A percentile compares a stretch with the other conserved stretches of the same genome.
phyloP scores from a whole-genome alignment of 2,888 invertebrate genomes.

The Eretmocerus hayati region DNA sequence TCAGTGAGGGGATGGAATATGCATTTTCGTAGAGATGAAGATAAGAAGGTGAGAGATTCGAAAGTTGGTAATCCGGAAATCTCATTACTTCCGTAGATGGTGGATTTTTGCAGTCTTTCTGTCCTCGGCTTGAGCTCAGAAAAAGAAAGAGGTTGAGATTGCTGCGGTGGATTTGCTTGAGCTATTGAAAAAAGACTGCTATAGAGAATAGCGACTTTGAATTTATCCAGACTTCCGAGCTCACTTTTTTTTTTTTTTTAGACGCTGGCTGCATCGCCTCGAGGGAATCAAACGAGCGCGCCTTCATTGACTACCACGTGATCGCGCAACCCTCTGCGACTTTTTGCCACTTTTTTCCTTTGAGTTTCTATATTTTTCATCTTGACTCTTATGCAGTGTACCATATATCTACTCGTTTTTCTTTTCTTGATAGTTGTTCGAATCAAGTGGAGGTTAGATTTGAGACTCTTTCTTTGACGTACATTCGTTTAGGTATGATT shows the following conservation, averaged over 20 bases:
- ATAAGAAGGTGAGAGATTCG: slow-evolving; percentile 16
- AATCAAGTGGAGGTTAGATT: no score
- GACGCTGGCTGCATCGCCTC: background rate
- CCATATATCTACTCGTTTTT: no score
- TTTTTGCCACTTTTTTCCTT: no score
- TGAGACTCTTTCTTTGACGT: no score
- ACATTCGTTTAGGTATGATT: no score
- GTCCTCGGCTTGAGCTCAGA: no score
- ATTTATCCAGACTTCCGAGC: slow-evolving; percentile 10
- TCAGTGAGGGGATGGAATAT: background rate
- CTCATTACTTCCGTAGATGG: slow-evolving; percentile 26
- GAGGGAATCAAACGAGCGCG: slow-evolving; percentile 6
- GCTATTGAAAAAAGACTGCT: slow-evolving; percentile 15
- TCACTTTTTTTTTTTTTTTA: no score
- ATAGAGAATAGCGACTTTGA: slow-evolving; percentile 5
- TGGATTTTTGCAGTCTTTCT: no score
- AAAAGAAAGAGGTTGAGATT: slow-evolving; percentile 19
- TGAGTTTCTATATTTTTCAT: no score
- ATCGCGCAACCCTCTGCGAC: no score
- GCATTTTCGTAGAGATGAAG: background rate
- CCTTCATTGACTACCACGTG: slow-evolving; percentile 14
- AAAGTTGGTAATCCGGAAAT: slow-evolving; percentile 26
- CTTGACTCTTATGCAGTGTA: no score
- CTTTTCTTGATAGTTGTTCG: no score
- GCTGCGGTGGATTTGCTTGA: slow-evolving; percentile 8